Conservation (phyloP, 2,113 vertebrate species). For the Empidonax traillii region DNA sequence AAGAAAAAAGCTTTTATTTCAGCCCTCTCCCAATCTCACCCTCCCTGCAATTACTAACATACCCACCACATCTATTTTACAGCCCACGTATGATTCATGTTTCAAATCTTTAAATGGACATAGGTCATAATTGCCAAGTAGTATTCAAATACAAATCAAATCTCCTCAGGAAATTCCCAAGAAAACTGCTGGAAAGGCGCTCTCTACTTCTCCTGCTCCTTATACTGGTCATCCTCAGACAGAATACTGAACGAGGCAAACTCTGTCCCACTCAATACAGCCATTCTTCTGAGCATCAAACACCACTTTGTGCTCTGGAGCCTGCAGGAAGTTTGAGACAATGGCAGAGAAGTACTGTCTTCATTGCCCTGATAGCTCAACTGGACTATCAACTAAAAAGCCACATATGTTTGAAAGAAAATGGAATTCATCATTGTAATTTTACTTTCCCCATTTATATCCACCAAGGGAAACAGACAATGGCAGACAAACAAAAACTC, state of each 20-base stretch:
- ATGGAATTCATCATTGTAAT: not conserved
- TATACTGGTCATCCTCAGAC: slow-evolving; percentile 26
- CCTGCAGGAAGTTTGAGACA: slow-evolving; percentile 52
- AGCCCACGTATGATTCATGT: not conserved
- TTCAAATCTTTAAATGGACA: not conserved
- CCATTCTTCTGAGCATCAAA: slow-evolving; percentile 58
- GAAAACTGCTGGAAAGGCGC: slow-evolving; percentile 12
- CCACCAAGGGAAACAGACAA: not conserved
- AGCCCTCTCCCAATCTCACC: not conserved
- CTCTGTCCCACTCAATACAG: slow-evolving; percentile 43
- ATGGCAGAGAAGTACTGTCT: slow-evolving; percentile 36
- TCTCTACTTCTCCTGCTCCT: slow-evolving; percentile 36
- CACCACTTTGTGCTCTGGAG: not conserved
- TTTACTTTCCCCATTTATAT: not conserved
- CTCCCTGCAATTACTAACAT: not conserved
- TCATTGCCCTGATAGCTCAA: not conserved
- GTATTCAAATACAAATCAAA: not conserved
- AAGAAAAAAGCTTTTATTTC: not conserved
- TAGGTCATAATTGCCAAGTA: not conserved
- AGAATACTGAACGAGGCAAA: slow-evolving; percentile 60
- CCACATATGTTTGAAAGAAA: not conserved
- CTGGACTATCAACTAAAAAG: slow-evolving; percentile 7
- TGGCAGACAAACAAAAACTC: not conserved
- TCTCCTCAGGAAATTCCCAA: slow-evolving; percentile 11
- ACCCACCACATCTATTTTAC: not conserved